A percentile compares a stretch with the other conserved stretches of the same genome.
Conservation (phyloP, 2,888 invertebrate genomes). For the Synanthedon vespiformis region DNA sequence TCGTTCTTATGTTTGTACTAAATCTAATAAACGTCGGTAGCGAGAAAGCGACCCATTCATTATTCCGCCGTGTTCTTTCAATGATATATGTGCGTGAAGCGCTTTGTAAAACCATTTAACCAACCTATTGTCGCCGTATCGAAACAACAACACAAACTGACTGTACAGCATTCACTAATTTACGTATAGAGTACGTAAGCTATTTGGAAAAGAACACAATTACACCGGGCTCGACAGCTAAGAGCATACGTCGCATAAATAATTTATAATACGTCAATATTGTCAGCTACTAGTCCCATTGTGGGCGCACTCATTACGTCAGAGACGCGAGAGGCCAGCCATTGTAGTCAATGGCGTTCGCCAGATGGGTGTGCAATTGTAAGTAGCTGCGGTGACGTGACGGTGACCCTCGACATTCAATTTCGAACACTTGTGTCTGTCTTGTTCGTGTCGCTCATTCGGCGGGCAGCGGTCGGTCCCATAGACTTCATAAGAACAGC, state of each 20-base stretch:
- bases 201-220: conserved; percentile 33
- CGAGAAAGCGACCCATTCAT: conserved; percentile 48
- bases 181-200: conserved; percentile 15
- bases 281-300: conserved; percentile 53
- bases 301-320: conserved; percentile 49
- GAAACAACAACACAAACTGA: neutral
- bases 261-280: conserved; percentile 53
- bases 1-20: conserved; percentile 67
- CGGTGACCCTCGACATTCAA: conserved; percentile 38
- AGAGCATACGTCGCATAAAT: conserved; percentile 43
- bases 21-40: conserved; percentile 66
- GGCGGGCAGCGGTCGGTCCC: neutral
- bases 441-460: conserved; percentile 4
- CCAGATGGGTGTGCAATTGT: conserved; percentile 63
- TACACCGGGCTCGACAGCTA: conserved; percentile 22
- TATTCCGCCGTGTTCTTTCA: conserved; percentile 31
- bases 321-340: conserved; percentile 32
- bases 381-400: conserved; percentile 41
- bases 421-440: conserved; percentile 1
- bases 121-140: conserved; percentile 13
- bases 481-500: neutral
- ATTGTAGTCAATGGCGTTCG: conserved; percentile 63
- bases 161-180: neutral
- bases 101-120: conserved; percentile 19
- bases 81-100: conserved; percentile 30